phyloP scores from a whole-genome alignment of 1,140 invertebrate genomes.

The Cotesia chilonis region DNA sequence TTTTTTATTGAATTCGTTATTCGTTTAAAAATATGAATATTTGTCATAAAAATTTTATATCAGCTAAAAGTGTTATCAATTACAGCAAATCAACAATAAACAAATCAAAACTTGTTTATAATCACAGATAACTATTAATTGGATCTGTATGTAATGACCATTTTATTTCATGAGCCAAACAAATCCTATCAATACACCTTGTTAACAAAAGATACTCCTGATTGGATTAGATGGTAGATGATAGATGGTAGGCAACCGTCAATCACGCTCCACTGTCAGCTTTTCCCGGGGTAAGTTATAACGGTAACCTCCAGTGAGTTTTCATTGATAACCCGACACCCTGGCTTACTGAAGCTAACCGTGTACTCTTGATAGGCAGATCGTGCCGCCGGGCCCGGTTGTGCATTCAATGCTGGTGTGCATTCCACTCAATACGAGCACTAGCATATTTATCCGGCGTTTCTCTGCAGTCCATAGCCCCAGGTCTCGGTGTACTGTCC shows the following conservation, averaged over 20 bases:
- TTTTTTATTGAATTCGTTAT: too few relatives aligned
- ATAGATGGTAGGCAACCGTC: background rate
- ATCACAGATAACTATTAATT: background rate
- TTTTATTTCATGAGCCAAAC: slow-evolving; percentile 4
- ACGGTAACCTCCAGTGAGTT: slow-evolving; percentile 42
- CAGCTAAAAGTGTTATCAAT: too few relatives aligned
- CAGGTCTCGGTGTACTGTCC: too few relatives aligned
- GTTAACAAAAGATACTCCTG: slow-evolving; percentile 8
- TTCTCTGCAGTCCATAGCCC: background rate
- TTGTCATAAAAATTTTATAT: too few relatives aligned
- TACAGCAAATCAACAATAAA: too few relatives aligned
- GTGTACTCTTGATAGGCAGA: slow-evolving; percentile 16
- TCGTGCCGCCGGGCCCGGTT: slow-evolving; percentile 13
- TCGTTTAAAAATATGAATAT: too few relatives aligned
- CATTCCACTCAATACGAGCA: slow-evolving; percentile 5
- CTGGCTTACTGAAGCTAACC: background rate
- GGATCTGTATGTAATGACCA: background rate
- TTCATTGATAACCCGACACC: slow-evolving; percentile 47
- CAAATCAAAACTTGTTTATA: too few relatives aligned
- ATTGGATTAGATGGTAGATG: background rate
- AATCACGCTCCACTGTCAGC: slow-evolving; percentile 19
- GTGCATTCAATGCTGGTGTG: background rate
- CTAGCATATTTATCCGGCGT: background rate
- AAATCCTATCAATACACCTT: background rate
- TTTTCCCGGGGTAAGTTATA: slow-evolving; percentile 37